These are phyloP conservation scores for Hemistola chrysoprasaria DNA, from an alignment of 2,888 invertebrate genomes.

Conservation along the genomic window DNA sequence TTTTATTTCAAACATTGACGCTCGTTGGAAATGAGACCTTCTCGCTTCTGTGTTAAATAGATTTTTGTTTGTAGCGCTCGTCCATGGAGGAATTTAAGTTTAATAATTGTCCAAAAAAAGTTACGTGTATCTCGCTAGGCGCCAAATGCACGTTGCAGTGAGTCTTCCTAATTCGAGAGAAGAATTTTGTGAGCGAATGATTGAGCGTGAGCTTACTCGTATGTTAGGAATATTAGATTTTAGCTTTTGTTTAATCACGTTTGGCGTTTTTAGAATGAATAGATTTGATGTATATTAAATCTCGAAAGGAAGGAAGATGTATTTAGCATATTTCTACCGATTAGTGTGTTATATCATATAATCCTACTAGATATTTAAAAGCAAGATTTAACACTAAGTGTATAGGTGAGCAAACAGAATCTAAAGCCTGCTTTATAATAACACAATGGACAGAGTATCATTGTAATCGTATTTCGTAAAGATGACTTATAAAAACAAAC, in stretches of 20 bases:
- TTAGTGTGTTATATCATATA: no score
- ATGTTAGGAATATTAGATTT: constrained; percentile 27
- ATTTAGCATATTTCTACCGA: no score
- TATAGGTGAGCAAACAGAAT: no score
- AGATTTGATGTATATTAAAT: no score
- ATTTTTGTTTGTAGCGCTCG: constrained; percentile 30
- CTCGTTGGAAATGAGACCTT: constrained; percentile 37
- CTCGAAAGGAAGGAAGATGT: no score
- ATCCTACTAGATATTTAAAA: no score
- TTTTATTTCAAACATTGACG: constrained; percentile 52
- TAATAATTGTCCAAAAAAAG: constrained; percentile 70
- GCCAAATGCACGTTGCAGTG: constrained; percentile 74
- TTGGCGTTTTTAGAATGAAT: constrained; percentile 2
- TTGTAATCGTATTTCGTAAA: constrained; percentile 45
- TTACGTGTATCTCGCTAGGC: constrained; percentile 71
- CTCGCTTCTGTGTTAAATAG: constrained; percentile 28
- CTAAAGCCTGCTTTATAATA: no score
- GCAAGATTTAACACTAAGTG: no score
- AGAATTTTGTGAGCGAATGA: constrained; percentile 52
- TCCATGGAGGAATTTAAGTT: constrained; percentile 62
- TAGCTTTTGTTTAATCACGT: constrained; percentile 13
- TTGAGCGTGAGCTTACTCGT: constrained; percentile 32
- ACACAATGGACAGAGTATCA: constrained; percentile 12
- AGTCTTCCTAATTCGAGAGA: constrained; percentile 45
- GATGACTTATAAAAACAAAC: constrained; percentile 47